Percentiles rank a stretch among this genome's conserved stretches.
Evolutionary conservation across 2,797 vertebrate genomes (phyloP).

Genomic region (Macroramphosus scolopax): DNA sequence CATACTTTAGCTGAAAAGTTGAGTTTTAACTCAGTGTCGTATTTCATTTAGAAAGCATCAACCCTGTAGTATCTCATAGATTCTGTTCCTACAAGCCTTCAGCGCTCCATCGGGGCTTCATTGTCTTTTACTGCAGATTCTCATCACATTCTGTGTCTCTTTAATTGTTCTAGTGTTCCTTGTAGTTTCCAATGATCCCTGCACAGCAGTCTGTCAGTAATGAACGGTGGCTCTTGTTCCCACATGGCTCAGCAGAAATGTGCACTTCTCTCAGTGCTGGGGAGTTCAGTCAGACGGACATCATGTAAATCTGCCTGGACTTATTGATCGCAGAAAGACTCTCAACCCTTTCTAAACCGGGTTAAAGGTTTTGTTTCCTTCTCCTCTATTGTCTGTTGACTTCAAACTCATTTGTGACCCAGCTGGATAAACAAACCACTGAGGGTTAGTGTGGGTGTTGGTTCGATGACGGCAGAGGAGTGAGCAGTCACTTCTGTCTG

Average conservation of each 20-base stretch:
- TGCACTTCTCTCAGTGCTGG: conserved; percentile 1
- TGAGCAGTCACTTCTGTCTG: too few species aligned
- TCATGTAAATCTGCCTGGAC: conserved; percentile 9
- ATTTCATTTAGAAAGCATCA: too few species aligned
- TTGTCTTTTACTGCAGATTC: neutral
- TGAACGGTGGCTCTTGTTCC: conserved; percentile 19
- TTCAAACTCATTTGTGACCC: too few species aligned
- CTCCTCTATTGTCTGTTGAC: too few species aligned
- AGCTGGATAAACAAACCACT: too few species aligned
- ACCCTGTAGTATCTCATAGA: too few species aligned
- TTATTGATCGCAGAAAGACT: conserved; percentile 17
- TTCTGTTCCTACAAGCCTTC: too few species aligned
- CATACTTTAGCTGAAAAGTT: neutral
- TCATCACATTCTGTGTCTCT: neutral
- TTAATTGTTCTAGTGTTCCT: neutral
- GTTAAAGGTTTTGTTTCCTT: too few species aligned
- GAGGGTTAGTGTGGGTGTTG: too few species aligned
- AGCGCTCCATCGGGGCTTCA: neutral
- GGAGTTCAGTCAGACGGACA: neutral
- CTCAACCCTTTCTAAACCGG: too few species aligned
- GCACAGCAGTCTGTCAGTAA: conserved; percentile 5
- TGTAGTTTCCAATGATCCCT: neutral
- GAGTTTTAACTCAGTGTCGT: neutral
- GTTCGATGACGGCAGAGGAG: too few species aligned
- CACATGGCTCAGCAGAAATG: conserved; percentile 47